These are phyloP conservation scores for Lanistes nyassanus DNA, from an alignment of 1,140 invertebrate species.

Conservation along the genomic window DNA sequence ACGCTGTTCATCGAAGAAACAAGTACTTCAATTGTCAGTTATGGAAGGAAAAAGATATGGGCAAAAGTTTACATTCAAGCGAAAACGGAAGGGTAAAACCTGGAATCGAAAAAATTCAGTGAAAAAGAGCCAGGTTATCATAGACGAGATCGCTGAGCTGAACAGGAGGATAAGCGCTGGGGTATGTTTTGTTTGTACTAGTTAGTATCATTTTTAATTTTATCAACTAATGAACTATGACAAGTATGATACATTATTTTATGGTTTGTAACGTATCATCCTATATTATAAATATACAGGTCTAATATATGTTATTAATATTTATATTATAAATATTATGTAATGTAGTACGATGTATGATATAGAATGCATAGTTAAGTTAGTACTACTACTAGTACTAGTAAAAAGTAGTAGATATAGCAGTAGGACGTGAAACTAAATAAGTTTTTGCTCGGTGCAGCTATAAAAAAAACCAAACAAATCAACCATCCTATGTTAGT, in stretches of 20 bases:
- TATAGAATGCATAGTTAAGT: no score
- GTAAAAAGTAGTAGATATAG: no score
- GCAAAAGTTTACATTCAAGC: conserved; percentile 3
- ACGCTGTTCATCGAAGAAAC: no score
- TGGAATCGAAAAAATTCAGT: neutral
- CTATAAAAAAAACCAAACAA: no score
- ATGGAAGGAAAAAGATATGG: neutral
- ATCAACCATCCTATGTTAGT: no score
- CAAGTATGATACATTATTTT: neutral
- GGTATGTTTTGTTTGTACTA: no score
- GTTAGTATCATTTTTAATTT: no score
- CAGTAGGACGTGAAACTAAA: no score
- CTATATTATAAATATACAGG: neutral
- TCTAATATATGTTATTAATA: neutral
- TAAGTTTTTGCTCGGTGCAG: no score
- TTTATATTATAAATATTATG: neutral
- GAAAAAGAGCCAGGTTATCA: neutral
- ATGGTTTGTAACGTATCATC: neutral
- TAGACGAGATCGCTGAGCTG: neutral
- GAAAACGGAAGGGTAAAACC: neutral
- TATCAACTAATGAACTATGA: neutral
- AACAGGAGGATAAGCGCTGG: neutral
- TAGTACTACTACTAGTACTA: no score
- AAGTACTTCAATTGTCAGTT: no score
- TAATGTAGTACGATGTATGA: neutral